Evolutionary conservation across 2,797 vertebrate genomes (phyloP).

Genomic region (Myotis myotis): DNA sequence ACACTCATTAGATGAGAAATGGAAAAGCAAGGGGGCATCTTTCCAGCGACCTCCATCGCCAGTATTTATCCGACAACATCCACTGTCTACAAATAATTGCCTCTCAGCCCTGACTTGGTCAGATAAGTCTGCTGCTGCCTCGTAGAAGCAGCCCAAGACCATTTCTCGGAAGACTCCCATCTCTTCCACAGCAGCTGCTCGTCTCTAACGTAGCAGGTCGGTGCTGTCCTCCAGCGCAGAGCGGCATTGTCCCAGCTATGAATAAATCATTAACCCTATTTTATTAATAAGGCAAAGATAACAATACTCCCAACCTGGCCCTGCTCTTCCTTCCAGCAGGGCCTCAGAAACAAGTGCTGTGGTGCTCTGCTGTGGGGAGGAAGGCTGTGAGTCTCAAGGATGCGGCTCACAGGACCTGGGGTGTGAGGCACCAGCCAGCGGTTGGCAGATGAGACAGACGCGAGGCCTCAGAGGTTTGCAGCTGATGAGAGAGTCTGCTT

Average conservation of each 20-base stretch:
- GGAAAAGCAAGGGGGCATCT: constrained; percentile 35
- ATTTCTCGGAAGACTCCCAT: constrained; percentile 63
- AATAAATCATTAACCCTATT: constrained; percentile 86
- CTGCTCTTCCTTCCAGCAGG: constrained; percentile 70
- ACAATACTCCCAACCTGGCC: constrained; percentile 79
- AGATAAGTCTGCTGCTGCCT: constrained; percentile 71
- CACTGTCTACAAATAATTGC: constrained; percentile 59
- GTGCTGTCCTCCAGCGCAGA: constrained; percentile 75
- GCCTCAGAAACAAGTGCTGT: constrained; percentile 50
- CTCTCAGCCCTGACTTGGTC: constrained; percentile 75
- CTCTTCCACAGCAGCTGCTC: constrained; percentile 79
- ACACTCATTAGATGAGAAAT: constrained; percentile 68
- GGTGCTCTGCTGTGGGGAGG: constrained; percentile 32
- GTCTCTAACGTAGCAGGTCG: constrained; percentile 77
- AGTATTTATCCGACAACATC: constrained; percentile 35
- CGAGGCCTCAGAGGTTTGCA: background rate
- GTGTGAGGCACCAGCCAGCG: background rate
- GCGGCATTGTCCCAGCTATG: constrained; percentile 83
- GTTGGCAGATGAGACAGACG: background rate
- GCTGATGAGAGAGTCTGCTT: background rate
- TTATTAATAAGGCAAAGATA: constrained; percentile 85
- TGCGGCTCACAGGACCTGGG: background rate
- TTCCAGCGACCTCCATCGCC: constrained; percentile 34
- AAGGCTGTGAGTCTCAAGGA: constrained; percentile 44
- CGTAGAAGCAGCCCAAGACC: constrained; percentile 58